Evolutionary conservation across 2,888 invertebrate species (phyloP).

Genomic region (Drosophila nigritarsus): DNA sequence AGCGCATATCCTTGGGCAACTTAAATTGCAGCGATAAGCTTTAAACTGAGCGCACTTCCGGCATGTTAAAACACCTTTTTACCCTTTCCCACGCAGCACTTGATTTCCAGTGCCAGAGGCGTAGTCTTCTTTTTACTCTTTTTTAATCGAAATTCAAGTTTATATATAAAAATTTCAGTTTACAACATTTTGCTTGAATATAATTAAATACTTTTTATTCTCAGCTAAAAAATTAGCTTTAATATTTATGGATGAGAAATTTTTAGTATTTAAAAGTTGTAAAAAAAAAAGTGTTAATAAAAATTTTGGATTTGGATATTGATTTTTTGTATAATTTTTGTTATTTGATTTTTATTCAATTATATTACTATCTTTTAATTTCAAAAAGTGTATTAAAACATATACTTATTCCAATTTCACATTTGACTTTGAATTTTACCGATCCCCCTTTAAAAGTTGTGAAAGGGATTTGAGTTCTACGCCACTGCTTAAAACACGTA

Average conservation of each 20-base stretch:
- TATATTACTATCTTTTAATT: too few species aligned
- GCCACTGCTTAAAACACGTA: constrained; percentile 24
- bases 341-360: too few species aligned
- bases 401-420: not conserved
- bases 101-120: constrained; percentile 10
- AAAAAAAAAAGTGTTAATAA: too few species aligned
- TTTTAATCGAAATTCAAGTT: not conserved
- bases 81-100: constrained; percentile 24
- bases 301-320: too few species aligned
- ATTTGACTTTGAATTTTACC: not conserved
- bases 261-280: too few species aligned
- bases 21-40: constrained; percentile 82
- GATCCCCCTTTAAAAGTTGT: not conserved
- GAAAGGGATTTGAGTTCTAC: not conserved
- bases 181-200: too few species aligned
- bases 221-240: not conserved
- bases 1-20: constrained; percentile 66
- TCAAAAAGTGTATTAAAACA: too few species aligned
- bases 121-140: not conserved
- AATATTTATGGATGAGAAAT: too few species aligned
- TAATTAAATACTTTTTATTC: not conserved
- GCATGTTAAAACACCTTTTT: constrained; percentile 44
- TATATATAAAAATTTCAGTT: too few species aligned
- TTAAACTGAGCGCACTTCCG: constrained; percentile 80
- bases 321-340: too few species aligned